phyloP scores from a whole-genome alignment of 2,113 vertebrate species.

The Mohoua ochrocephala region DNA sequence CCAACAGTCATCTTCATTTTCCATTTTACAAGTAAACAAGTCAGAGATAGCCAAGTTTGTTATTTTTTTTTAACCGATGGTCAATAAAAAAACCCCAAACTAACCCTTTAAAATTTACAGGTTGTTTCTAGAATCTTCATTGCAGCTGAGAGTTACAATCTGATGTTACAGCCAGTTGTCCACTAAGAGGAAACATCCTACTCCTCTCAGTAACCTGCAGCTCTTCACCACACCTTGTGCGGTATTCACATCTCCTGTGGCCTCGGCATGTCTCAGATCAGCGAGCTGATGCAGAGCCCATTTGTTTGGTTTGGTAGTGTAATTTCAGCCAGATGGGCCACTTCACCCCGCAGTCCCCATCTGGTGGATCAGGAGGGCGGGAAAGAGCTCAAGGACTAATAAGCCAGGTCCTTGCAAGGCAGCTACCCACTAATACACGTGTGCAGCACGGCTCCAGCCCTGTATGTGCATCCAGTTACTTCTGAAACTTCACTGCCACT shows the following conservation, averaged over 20 bases:
- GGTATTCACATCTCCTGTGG: fast-evolving
- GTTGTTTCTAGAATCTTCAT: not conserved
- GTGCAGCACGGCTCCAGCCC: not conserved
- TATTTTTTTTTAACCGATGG: not conserved
- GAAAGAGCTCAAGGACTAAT: not conserved
- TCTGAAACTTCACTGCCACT: not conserved
- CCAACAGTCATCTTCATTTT: not conserved
- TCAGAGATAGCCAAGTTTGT: not conserved
- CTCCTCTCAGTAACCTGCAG: not conserved
- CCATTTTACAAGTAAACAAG: not conserved
- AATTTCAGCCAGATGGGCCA: not conserved
- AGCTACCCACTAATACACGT: fast-evolving
- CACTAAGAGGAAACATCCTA: not conserved
- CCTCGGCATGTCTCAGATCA: not conserved
- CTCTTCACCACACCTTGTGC: not conserved
- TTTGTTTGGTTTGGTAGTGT: not conserved
- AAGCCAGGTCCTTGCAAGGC: not conserved
- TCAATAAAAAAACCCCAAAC: not conserved
- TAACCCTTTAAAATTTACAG: not conserved
- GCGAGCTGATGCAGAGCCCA: fast-evolving
- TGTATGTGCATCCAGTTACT: not conserved
- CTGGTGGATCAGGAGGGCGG: not conserved
- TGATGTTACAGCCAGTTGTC: not conserved
- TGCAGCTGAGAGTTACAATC: not conserved
- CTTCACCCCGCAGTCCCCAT: fast-evolving